Base-by-base conservation (phyloP, 2,113 vertebrate species). In the Pelmatolapia mariae region DNA sequence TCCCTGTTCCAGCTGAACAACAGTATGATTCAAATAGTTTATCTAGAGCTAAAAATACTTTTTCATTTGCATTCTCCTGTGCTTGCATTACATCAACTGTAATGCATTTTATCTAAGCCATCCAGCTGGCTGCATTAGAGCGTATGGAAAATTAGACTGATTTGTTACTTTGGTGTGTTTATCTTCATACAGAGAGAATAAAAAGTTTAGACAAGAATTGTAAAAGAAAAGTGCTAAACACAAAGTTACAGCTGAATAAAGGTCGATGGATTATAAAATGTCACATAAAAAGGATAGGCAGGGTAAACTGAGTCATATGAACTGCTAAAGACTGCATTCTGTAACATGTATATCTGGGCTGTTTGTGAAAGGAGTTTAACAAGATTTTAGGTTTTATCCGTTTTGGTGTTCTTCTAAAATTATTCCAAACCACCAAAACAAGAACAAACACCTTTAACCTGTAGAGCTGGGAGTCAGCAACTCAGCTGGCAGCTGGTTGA, bases 81-180 rank as follows among this genome's bases (percentile, higher is more conserved):
- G 22, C 68, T 18, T 16, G 15, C 1, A 3, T 45, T 29, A 26
- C 68, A 47, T 45, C 13, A 11, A 10, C 68, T 43, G 66, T 15
- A 24, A 71, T 10, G 68, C 24, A 29, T 47, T 76, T 47, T 4
- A 50, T 76, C 1, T 8, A 47, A 76, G 68, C 68, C 9, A 8
- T 29, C 5, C 40, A 76, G 10, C 1, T 0, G 1, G 40, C 43
- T 29, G 43, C 24, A 78, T 12, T 3, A 12, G 24, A 19, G 22
- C 4, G 4, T 7, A 19, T 29, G 15, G 24, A 47, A 26, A 10
- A 26, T 26, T 4, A 71, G 66, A 43, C 22, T 16, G 38, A 22
- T 3, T 10, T 73, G 22, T 29, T 5, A 47, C 16, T 19, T 4
- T 0, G 43, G 43, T 31, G 16, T 13, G 43, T 78, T 50, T 78